These are phyloP conservation scores for Dermochelys coriacea DNA, from an alignment of 2,797 vertebrate genomes.

Conservation along the genomic window DNA sequence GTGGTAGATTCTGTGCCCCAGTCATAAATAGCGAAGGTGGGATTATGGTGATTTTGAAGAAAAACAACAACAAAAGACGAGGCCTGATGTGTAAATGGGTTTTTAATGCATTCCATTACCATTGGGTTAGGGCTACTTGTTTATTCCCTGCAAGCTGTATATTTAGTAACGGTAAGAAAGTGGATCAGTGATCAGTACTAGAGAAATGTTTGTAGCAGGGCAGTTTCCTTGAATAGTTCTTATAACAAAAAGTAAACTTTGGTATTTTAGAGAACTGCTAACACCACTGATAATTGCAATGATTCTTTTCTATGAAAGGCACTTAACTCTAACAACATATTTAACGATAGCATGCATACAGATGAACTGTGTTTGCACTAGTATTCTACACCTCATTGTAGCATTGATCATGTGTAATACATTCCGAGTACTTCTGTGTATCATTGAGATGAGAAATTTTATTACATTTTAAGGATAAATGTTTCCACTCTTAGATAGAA, in stretches of 20 bases:
- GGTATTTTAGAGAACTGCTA: slow-evolving; percentile 46
- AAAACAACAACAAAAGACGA: neutral
- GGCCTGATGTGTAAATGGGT: slow-evolving; percentile 29
- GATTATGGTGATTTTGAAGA: neutral
- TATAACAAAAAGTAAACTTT: slow-evolving; percentile 65
- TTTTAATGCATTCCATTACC: slow-evolving; percentile 28
- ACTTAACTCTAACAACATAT: slow-evolving; percentile 65
- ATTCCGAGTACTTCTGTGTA: slow-evolving; percentile 49
- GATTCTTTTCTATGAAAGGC: slow-evolving; percentile 66
- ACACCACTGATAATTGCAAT: slow-evolving; percentile 62
- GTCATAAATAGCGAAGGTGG: slow-evolving; percentile 24
- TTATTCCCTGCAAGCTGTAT: slow-evolving; percentile 37
- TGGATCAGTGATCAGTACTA: neutral
- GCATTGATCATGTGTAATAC: slow-evolving; percentile 60
- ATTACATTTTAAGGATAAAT: slow-evolving; percentile 39
- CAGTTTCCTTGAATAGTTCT: slow-evolving; percentile 53
- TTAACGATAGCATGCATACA: slow-evolving; percentile 63
- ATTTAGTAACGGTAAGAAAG: slow-evolving; percentile 34
- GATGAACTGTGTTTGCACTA: slow-evolving; percentile 68
- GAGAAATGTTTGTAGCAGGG: slow-evolving; percentile 41
- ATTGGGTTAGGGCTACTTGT: neutral
- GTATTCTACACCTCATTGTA: slow-evolving; percentile 56
- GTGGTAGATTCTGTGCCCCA: slow-evolving; percentile 38
- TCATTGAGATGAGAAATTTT: slow-evolving; percentile 57
- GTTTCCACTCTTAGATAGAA: slow-evolving; percentile 20